Percentiles rank a stretch among this genome's conserved stretches.
Evolutionary conservation across 2,113 vertebrate genomes (phyloP).

Genomic region (Oreochromis aureus): DNA sequence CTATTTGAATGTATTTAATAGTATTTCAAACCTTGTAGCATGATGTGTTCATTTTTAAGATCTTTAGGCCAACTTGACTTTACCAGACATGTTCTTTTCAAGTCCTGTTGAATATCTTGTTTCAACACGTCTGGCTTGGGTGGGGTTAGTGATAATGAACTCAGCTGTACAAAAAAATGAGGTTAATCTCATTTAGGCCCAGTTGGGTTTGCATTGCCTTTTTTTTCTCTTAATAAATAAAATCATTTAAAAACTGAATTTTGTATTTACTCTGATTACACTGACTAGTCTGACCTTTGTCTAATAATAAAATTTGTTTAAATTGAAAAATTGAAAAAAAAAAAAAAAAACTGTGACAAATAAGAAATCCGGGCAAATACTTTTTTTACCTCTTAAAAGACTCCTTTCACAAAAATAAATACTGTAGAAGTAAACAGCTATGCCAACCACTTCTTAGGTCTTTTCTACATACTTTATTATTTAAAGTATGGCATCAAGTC

Average conservation of each 20-base stretch:
- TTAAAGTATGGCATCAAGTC: not conserved
- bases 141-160: not conserved
- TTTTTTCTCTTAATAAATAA: not conserved
- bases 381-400: not conserved
- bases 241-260: not conserved
- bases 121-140: not conserved
- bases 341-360: not conserved
- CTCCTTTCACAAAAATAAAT: constrained; percentile 30
- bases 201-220: not conserved
- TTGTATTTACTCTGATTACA: not conserved
- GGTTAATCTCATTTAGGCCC: not conserved
- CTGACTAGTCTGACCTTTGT: not conserved
- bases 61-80: not conserved
- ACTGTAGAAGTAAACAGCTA: not conserved
- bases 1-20: not conserved
- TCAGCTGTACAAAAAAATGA: not conserved
- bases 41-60: not conserved
- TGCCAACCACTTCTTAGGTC: not conserved
- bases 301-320: not conserved
- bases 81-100: not conserved
- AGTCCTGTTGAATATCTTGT: not conserved
- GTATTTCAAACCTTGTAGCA: not conserved
- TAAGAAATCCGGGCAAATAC: not conserved
- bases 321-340: not conserved
- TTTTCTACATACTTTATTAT: not conserved